Conservation (phyloP, 2,888 invertebrate species). For the Campaea margaritaria region DNA sequence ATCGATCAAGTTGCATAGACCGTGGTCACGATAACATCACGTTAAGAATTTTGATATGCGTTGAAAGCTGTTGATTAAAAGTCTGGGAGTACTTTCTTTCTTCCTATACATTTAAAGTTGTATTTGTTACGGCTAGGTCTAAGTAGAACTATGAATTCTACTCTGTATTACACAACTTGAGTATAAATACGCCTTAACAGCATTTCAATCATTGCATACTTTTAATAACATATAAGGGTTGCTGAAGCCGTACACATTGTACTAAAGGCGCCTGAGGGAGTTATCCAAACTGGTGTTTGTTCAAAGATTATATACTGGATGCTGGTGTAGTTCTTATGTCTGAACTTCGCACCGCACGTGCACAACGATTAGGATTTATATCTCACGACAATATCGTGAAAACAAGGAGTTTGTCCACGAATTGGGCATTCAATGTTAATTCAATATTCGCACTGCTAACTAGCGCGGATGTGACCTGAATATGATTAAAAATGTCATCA, state of each 20-base stretch:
- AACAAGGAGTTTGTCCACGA: conserved; percentile 20
- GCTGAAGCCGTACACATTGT: background rate
- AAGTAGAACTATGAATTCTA: too few species aligned
- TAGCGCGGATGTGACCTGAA: conserved; percentile 10
- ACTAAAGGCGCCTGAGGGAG: background rate
- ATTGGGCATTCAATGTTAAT: conserved; percentile 25
- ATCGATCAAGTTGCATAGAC: too few species aligned
- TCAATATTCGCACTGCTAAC: conserved; percentile 1
- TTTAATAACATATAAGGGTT: background rate
- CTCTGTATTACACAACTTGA: too few species aligned
- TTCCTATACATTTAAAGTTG: too few species aligned
- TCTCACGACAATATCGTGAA: conserved; percentile 38
- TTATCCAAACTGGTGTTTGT: background rate
- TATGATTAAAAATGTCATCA: background rate
- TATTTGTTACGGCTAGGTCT: too few species aligned
- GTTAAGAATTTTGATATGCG: too few species aligned
- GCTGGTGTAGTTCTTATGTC: conserved; percentile 53
- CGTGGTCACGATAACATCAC: too few species aligned
- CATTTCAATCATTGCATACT: too few species aligned
- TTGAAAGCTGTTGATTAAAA: too few species aligned
- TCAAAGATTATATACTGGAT: conserved; percentile 1
- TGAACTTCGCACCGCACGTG: conserved; percentile 56
- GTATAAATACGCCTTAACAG: too few species aligned
- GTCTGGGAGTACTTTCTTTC: too few species aligned
- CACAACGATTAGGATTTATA: conserved; percentile 46